A percentile compares a stretch with the other conserved stretches of the same genome.
Evolutionary conservation across 2,113 vertebrate genomes (phyloP).

Genomic region (Sinocyclocheilus maitianheensis): DNA sequence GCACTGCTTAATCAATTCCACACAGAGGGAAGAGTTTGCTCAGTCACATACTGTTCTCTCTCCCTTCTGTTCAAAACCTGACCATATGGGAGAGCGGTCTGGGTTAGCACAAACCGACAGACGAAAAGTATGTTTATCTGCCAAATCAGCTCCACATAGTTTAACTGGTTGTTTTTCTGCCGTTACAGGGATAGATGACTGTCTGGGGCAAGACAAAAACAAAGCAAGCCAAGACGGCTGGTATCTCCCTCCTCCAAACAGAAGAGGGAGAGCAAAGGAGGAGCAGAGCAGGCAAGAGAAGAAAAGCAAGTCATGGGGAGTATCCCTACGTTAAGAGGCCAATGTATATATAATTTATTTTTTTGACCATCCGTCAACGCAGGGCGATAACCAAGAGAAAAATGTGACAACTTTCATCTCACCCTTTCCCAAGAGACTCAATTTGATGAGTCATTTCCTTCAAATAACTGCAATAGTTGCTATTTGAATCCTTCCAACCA

Average conservation of each 20-base stretch:
- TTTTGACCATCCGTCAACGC: not conserved
- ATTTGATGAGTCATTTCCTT: slow-evolving; percentile 12
- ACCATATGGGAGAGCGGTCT: slow-evolving; percentile 8
- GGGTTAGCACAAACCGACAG: slow-evolving; percentile 2
- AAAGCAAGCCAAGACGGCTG: not conserved
- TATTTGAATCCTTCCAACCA: not conserved
- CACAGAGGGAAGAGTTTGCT: slow-evolving; percentile 33
- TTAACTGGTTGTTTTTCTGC: slow-evolving; percentile 42
- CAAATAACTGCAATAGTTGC: slow-evolving; percentile 2
- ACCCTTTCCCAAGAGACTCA: not conserved
- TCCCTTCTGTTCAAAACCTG: slow-evolving; percentile 30
- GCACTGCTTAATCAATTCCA: slow-evolving; percentile 52
- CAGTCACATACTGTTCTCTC: slow-evolving; percentile 21
- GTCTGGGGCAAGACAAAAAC: slow-evolving; percentile 3
- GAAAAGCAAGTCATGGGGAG: not conserved
- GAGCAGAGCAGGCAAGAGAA: slow-evolving; percentile 12
- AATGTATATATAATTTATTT: not conserved
- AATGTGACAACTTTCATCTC: not conserved
- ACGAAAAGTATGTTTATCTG: slow-evolving; percentile 34
- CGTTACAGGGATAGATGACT: slow-evolving; percentile 37
- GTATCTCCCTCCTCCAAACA: not conserved
- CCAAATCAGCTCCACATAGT: slow-evolving; percentile 10
- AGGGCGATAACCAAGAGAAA: not conserved
- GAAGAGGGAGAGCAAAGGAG: slow-evolving; percentile 10
- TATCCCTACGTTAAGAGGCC: not conserved